Evolutionary conservation across 2,888 invertebrate genomes (phyloP), one percentile per base, ranked within the genome.

Genomic region (Oscheius sp.): DNA sequence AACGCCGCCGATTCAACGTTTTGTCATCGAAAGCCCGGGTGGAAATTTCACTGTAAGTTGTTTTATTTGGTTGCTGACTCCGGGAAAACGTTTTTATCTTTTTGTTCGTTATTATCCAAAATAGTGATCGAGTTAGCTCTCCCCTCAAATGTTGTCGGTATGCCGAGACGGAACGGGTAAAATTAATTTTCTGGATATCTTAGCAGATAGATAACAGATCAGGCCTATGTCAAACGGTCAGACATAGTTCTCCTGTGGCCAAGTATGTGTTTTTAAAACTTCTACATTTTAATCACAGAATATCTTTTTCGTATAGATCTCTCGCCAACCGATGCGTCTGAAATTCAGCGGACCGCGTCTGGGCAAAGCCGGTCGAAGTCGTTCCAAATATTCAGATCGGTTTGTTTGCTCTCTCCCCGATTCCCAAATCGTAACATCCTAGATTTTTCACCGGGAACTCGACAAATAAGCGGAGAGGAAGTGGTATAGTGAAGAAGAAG

Each of bases 321-420:
- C 63, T 9, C 63, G 63, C 5, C 63, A 63, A 11, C 63, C 63
- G 21, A 63, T 63, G 63, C 63, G 63, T 42, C 47, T 63, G 29
- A 63, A 63, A 63, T 63, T 63, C 63, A 47, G 11, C 29, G 63
- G 63, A 47, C 63, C 50, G 13, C 63, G 50, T 48, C 60, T 60
- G 13, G 47, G 48, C 21, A 53, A 53, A 53, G 13, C 53, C 53
- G 63, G 63, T 47, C 63, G 47, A 37, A 63, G 63, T 48, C 50
- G 11, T 48, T 37, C 35, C 10, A 60, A 60, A 35, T 60, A 60
- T 60, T 35, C 60, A 10, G 9, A 33, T 5, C 60, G 60, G 60
- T 60, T 35, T 32, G 58, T 32, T 58, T 58, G 58, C 57, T 29
- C 11, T 35, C 42, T 60, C 60, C 11, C 35, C 11, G 29, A 35